phyloP scores from a whole-genome alignment of 2,888 invertebrate genomes.

The Drosophila histrio region DNA sequence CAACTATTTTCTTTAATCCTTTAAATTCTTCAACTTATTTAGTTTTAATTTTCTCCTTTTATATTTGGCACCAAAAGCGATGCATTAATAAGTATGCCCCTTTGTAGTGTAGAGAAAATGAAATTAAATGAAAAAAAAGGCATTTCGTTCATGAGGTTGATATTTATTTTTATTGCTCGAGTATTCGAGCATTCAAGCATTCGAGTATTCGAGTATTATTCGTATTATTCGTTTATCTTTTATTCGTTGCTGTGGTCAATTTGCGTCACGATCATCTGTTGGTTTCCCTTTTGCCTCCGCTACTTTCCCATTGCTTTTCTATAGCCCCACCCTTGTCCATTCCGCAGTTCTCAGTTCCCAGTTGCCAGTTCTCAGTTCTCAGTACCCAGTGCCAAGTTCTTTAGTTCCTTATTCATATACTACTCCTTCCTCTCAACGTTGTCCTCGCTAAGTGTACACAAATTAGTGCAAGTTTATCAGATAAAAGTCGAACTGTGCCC shows the following conservation, averaged over 20 bases:
- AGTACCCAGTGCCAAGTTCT: slow-evolving; percentile 22
- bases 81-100: neutral
- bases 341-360: neutral
- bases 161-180: slow-evolving; percentile 29
- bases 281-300: slow-evolving; percentile 8
- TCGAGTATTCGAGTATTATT: slow-evolving; percentile 6
- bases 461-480: slow-evolving; percentile 78
- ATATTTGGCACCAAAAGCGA: neutral
- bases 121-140: slow-evolving; percentile 58
- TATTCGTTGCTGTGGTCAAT: slow-evolving; percentile 29
- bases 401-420: slow-evolving; percentile 7
- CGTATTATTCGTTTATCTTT: slow-evolving; percentile 9
- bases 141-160: slow-evolving; percentile 51
- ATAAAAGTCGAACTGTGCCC: slow-evolving; percentile 54
- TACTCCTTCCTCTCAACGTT: slow-evolving; percentile 15
- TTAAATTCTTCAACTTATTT: neutral
- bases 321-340: neutral
- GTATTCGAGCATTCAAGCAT: slow-evolving; percentile 2
- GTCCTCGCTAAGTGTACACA: slow-evolving; percentile 67
- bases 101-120: neutral
- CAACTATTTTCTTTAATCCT: no score
- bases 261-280: slow-evolving; percentile 51
- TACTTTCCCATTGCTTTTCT: neutral
- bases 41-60: neutral
- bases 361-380: slow-evolving; percentile 13